Conservation (phyloP, 30 jellyfish, hydroid and myxozoan genomes). For the Aurelia sp. region DNA sequence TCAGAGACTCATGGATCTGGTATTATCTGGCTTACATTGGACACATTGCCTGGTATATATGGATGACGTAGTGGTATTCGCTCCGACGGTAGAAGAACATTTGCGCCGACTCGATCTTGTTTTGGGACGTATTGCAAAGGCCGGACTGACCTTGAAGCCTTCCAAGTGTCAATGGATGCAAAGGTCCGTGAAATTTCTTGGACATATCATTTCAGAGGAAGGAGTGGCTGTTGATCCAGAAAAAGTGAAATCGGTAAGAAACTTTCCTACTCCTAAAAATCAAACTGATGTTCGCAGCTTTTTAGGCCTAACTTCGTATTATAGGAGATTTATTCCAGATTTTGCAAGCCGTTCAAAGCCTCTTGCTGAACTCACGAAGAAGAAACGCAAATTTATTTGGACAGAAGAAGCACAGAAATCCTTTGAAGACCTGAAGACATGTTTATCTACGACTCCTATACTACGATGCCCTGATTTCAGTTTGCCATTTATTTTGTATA, state of each 20-base stretch:
- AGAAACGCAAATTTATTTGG: slow-evolving; percentile 48
- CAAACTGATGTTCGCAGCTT: slow-evolving; percentile 25
- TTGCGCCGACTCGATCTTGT: slow-evolving; percentile 36
- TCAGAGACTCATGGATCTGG: no score
- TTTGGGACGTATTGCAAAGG: slow-evolving; percentile 33
- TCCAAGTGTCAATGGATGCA: slow-evolving; percentile 52
- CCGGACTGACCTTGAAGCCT: slow-evolving; percentile 59
- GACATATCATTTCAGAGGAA: slow-evolving; percentile 35
- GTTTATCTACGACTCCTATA: slow-evolving; percentile 53
- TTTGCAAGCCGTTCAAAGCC: slow-evolving; percentile 42
- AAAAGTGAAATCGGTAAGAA: slow-evolving; percentile 32
- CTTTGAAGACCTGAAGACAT: slow-evolving; percentile 40
- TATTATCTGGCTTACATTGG: no score
- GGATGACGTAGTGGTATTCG: slow-evolving; percentile 51
- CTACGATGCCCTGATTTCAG: slow-evolving; percentile 54
- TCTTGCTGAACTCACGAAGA: slow-evolving; percentile 55
- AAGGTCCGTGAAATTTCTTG: slow-evolving; percentile 52
- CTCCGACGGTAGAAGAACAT: slow-evolving; percentile 54
- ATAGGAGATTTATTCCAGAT: slow-evolving; percentile 38
- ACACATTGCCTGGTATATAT: no score
- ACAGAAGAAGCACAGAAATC: slow-evolving; percentile 44
- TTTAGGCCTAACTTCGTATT: slow-evolving; percentile 42
- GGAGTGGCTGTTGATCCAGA: slow-evolving; percentile 53
- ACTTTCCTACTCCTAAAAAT: slow-evolving; percentile 35
- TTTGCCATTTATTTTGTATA: slow-evolving; percentile 42